Evolutionary conservation across 2,797 vertebrate species (phyloP).

Genomic region (Xenentodon cancila): DNA sequence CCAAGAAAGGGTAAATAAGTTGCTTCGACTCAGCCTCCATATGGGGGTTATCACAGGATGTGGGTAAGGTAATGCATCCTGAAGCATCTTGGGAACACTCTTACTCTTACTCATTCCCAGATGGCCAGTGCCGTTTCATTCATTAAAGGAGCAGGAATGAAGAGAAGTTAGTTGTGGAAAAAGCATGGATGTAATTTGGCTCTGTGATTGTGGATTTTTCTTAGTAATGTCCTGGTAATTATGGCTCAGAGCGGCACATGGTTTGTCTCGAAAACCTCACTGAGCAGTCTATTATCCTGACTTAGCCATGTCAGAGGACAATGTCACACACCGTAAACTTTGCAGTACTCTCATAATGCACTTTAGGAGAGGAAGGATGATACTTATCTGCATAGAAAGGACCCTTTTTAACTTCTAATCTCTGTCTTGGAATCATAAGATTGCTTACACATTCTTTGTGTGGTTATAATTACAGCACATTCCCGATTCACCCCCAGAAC

Average conservation of each 20-base stretch:
- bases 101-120: slow-evolving; percentile 77
- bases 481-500: slow-evolving; percentile 75
- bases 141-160: slow-evolving; percentile 70
- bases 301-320: slow-evolving; percentile 26
- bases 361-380: slow-evolving; percentile 39
- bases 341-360: slow-evolving; percentile 63
- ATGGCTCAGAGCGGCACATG: slow-evolving; percentile 46
- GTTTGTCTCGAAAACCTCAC: slow-evolving; percentile 59
- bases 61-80: slow-evolving; percentile 68
- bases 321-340: slow-evolving; percentile 25
- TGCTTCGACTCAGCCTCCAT: slow-evolving; percentile 49
- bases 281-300: slow-evolving; percentile 31
- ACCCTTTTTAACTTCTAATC: slow-evolving; percentile 61
- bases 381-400: slow-evolving; percentile 44
- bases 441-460: slow-evolving; percentile 82
- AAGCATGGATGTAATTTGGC: slow-evolving; percentile 75
- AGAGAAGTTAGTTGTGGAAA: slow-evolving; percentile 64
- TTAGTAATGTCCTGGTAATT: slow-evolving; percentile 72
- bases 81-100: slow-evolving; percentile 66
- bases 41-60: slow-evolving; percentile 73
- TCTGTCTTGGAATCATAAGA: slow-evolving; percentile 67
- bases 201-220: slow-evolving; percentile 69
- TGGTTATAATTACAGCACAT: slow-evolving; percentile 79
- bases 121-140: slow-evolving; percentile 76
- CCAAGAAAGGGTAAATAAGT: slow-evolving; percentile 52